These are phyloP conservation scores for Merops nubicus DNA, from an alignment of 2,113 vertebrate species.

Conservation along the genomic window DNA sequence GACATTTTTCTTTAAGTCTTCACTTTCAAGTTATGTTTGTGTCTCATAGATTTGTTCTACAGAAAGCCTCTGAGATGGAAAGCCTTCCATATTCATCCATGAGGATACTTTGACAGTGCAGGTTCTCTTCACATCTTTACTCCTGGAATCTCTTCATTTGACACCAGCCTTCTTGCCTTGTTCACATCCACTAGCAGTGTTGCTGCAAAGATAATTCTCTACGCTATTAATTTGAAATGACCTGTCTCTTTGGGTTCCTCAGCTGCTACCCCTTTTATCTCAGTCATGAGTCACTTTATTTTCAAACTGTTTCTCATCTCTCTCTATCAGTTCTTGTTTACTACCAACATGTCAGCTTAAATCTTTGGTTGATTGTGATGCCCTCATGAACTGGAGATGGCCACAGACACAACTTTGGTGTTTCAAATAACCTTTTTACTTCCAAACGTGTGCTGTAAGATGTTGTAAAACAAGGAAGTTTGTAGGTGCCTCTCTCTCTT, in stretches of 20 bases:
- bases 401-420: not conserved
- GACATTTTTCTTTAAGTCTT: not conserved
- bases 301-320: not conserved
- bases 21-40: not conserved
- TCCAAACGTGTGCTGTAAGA: not conserved
- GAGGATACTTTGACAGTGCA: not conserved
- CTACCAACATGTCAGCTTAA: not conserved
- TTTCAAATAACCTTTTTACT: not conserved
- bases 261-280: not conserved
- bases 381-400: not conserved
- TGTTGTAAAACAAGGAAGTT: not conserved
- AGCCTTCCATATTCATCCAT: not conserved
- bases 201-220: not conserved
- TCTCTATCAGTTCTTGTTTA: not conserved
- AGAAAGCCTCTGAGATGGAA: not conserved
- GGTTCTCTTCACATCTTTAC: not conserved
- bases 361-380: not conserved
- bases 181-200: not conserved
- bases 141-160: not conserved
- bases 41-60: not conserved
- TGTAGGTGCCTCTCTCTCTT: not conserved
- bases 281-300: not conserved
- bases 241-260: not conserved
- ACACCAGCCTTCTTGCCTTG: not conserved
- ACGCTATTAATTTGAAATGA: not conserved